A percentile compares a stretch with the other conserved stretches of the same genome.
phyloP scores from a whole-genome alignment of 92 coral and sea anemone species.

The Actinernus sp. region DNA sequence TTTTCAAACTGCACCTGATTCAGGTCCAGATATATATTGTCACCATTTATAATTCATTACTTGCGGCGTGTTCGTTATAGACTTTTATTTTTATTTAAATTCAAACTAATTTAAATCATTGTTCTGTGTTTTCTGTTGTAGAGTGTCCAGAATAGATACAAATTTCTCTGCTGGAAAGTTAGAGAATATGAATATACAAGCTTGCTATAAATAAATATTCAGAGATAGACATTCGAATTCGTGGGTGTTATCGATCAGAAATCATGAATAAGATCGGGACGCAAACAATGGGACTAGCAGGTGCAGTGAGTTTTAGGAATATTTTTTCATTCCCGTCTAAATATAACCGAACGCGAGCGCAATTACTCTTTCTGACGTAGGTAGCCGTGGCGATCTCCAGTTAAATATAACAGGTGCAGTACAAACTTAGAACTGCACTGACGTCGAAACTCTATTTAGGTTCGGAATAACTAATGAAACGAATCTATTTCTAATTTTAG shows the following conservation, averaged over 20 bases:
- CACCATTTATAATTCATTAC: slow-evolving; percentile 21
- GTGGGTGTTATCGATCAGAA: slow-evolving; percentile 38
- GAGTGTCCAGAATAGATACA: too few relatives aligned
- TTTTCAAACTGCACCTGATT: too few relatives aligned
- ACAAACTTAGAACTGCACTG: slow-evolving; percentile 31
- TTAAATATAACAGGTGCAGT: slow-evolving; percentile 38
- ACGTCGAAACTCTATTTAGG: slow-evolving; percentile 32
- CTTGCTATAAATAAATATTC: slow-evolving; percentile 26
- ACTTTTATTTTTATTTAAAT: too few relatives aligned
- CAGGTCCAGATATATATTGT: too few relatives aligned
- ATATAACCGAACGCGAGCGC: slow-evolving; percentile 8
- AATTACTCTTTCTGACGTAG: slow-evolving; percentile 23
- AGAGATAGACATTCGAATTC: slow-evolving; percentile 25
- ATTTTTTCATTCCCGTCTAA: slow-evolving; percentile 27
- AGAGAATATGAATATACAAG: slow-evolving; percentile 12
- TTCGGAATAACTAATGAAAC: slow-evolving; percentile 14
- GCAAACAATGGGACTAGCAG: slow-evolving; percentile 30
- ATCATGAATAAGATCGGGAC: slow-evolving; percentile 20
- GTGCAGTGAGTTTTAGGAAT: slow-evolving; percentile 45
- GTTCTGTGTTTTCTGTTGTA: too few relatives aligned
- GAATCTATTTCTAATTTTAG: slow-evolving; percentile 41
- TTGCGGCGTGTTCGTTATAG: background rate
- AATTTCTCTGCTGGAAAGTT: too few relatives aligned
- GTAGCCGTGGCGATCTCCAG: slow-evolving; percentile 24
- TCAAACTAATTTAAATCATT: too few relatives aligned